Percentiles rank a stretch among this genome's conserved stretches.
Evolutionary conservation across 2,888 invertebrate species (phyloP).

Genomic region (Leptopterna dolabrata): DNA sequence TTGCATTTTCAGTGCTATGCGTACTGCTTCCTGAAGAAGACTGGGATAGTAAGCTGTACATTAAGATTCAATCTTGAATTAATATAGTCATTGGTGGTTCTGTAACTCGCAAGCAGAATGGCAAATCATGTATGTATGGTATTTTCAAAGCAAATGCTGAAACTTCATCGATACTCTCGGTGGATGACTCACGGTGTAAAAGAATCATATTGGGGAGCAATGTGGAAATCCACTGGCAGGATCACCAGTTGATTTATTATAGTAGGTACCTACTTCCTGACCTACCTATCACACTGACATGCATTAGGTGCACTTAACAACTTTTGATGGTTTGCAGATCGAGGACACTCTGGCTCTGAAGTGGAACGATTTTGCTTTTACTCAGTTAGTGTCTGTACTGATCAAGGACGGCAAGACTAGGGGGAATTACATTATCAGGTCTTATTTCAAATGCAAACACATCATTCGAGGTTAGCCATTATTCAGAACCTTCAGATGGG

Average conservation of each 20-base stretch:
- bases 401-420: background rate
- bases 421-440: background rate
- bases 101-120: too few species aligned
- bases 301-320: too few species aligned
- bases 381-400: background rate
- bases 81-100: too few species aligned
- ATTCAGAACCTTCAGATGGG: too few species aligned
- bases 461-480: background rate
- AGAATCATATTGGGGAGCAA: too few species aligned
- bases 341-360: background rate
- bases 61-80: background rate
- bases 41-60: background rate
- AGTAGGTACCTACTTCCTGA: background rate
- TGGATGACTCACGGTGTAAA: too few species aligned
- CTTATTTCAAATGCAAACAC: constrained; percentile 12
- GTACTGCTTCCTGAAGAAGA: background rate
- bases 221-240: too few species aligned
- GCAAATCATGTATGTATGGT: too few species aligned
- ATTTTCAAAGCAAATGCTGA: too few species aligned
- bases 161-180: too few species aligned
- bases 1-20: background rate
- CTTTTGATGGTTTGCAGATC: background rate
- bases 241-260: too few species aligned
- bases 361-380: background rate
- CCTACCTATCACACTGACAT: too few species aligned